These are phyloP conservation scores for Carposina sasakii DNA, from an alignment of 1,140 invertebrate species.

Conservation along the genomic window DNA sequence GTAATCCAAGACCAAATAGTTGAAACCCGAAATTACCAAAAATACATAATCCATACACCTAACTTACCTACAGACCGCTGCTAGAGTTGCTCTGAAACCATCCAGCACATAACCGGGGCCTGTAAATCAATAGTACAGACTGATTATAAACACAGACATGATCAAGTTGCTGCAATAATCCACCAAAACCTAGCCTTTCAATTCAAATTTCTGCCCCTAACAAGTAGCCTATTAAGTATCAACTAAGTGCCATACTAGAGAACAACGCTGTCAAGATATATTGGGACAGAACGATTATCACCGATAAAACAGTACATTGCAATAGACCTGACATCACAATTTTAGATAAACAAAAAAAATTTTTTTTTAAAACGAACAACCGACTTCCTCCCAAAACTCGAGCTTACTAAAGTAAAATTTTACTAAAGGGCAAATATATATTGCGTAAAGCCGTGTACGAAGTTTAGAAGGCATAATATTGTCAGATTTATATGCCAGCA, in stretches of 20 bases:
- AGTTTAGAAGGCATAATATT: no score
- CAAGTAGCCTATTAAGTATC: background rate
- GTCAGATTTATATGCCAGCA: no score
- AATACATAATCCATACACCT: background rate
- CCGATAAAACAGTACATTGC: background rate
- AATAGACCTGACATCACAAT: background rate
- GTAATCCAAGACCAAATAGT: background rate
- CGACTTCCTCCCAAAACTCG: no score
- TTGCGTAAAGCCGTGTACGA: no score
- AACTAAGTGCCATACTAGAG: background rate
- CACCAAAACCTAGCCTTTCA: background rate
- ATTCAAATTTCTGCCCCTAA: background rate
- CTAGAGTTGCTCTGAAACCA: background rate
- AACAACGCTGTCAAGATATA: no score
- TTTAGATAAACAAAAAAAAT: background rate
- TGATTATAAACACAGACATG: background rate
- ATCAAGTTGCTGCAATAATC: background rate
- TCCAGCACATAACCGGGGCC: background rate
- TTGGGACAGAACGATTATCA: background rate
- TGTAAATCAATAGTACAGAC: background rate
- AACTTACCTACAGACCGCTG: background rate
- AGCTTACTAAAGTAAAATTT: no score
- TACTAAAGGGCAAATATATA: no score
- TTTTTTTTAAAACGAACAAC: no score
- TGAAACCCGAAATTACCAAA: background rate